These are phyloP conservation scores for Capromys pilorides DNA, from an alignment of 2,797 vertebrate species.

Conservation along the genomic window DNA sequence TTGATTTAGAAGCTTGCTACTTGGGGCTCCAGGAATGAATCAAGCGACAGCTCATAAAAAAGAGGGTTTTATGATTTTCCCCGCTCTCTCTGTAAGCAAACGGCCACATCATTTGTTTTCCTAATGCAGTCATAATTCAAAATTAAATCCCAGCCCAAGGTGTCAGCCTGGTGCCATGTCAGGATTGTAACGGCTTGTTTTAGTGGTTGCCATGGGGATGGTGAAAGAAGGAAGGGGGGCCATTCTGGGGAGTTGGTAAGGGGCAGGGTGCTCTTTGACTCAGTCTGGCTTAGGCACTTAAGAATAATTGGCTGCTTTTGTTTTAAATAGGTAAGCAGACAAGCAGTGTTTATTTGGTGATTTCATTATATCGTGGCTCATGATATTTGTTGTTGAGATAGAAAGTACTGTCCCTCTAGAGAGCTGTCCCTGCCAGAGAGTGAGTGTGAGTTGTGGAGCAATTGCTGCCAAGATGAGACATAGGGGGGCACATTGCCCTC, in stretches of 20 bases:
- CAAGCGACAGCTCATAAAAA: conserved; percentile 99
- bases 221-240: conserved; percentile 68
- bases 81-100: conserved; percentile 93
- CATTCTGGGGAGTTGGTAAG: conserved; percentile 44
- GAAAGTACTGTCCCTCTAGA: neutral
- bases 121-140: conserved; percentile 92
- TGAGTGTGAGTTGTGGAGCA: neutral
- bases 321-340: conserved; percentile 81
- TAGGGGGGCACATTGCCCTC: neutral
- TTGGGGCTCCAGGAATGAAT: conserved; percentile 96
- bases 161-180: conserved; percentile 93
- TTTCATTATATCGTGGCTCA: conserved; percentile 83
- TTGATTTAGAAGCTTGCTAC: conserved; percentile 96
- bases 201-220: conserved; percentile 88
- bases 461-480: neutral
- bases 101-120: conserved; percentile 97
- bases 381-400: conserved; percentile 81
- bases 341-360: conserved; percentile 82
- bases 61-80: conserved; percentile 91
- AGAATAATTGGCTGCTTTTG: conserved; percentile 84
- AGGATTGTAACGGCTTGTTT: conserved; percentile 89
- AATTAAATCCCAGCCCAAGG: conserved; percentile 94
- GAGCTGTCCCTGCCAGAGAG: neutral
- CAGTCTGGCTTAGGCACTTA: conserved; percentile 80
- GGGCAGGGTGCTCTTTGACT: conserved; percentile 81